phyloP scores from a whole-genome alignment of 2,888 invertebrate species.

The Drosophila paranaensis region DNA sequence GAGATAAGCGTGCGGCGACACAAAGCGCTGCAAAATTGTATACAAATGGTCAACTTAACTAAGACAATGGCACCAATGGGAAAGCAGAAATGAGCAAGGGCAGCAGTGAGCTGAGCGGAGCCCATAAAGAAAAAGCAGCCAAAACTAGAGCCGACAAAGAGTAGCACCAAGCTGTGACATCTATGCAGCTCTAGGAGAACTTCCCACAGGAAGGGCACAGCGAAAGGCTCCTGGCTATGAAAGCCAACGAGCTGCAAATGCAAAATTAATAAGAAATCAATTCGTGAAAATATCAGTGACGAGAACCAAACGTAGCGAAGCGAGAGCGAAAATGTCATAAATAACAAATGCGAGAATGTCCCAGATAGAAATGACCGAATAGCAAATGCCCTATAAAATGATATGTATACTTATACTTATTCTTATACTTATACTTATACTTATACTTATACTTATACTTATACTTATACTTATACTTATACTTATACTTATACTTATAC shows the following conservation, averaged over 20 bases:
- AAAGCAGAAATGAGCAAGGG: slow-evolving; percentile 17
- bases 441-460: slow-evolving; percentile 3
- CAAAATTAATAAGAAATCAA: slow-evolving; percentile 80
- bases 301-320: slow-evolving; percentile 33
- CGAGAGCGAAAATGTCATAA: slow-evolving; percentile 58
- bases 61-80: slow-evolving; percentile 66
- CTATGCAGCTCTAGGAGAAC: slow-evolving; percentile 33
- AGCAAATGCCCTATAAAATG: slow-evolving; percentile 6
- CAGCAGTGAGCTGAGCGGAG: slow-evolving; percentile 60
- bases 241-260: slow-evolving; percentile 76
- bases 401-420: not conserved
- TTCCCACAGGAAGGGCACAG: slow-evolving; percentile 21
- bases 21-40: slow-evolving; percentile 69
- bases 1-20: slow-evolving; percentile 69
- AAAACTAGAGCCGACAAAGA: slow-evolving; percentile 41
- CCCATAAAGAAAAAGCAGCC: slow-evolving; percentile 54
- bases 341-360: slow-evolving; percentile 31
- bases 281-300: slow-evolving; percentile 51
- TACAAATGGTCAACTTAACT: slow-evolving; percentile 81
- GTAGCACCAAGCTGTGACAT: slow-evolving; percentile 41
- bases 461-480: slow-evolving; percentile 2
- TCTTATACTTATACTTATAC: slow-evolving; percentile 1
- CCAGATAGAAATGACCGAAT: not conserved
- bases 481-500: not conserved
- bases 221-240: slow-evolving; percentile 48